These are phyloP conservation scores for Ictidomys tridecemlineatus DNA, from an alignment of 2,113 vertebrate genomes.

Conservation along the genomic window DNA sequence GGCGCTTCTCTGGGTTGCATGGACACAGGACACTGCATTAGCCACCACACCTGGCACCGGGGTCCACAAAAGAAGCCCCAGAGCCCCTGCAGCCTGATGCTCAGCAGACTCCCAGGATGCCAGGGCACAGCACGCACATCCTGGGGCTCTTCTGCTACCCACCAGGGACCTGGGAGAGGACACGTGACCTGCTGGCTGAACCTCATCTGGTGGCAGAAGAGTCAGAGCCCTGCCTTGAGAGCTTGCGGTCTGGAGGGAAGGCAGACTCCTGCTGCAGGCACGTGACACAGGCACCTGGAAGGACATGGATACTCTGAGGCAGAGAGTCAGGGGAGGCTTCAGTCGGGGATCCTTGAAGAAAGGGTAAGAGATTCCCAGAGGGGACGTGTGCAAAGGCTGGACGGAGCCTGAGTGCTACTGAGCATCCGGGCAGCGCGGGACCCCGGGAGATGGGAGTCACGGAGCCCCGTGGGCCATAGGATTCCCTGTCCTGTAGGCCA, in stretches of 20 bases:
- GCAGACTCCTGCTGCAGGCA: not conserved
- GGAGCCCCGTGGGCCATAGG: too few species aligned
- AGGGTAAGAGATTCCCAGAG: too few species aligned
- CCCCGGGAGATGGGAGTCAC: not conserved
- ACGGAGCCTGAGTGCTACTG: accelerated
- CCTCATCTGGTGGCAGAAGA: not conserved
- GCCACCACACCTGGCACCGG: too few species aligned
- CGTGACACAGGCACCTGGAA: accelerated
- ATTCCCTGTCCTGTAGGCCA: too few species aligned
- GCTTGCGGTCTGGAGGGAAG: not conserved
- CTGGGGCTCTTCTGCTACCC: not conserved
- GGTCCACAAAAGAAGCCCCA: not conserved
- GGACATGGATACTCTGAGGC: not conserved
- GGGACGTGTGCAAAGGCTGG: not conserved
- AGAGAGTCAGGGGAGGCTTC: too few species aligned
- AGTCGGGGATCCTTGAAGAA: too few species aligned
- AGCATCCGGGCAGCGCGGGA: too few species aligned
- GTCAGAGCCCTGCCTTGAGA: not conserved
- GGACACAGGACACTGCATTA: too few species aligned
- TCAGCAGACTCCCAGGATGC: too few species aligned
- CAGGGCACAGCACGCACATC: not conserved
- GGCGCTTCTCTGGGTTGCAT: not conserved
- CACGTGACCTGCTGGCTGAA: accelerated
- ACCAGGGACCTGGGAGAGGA: not conserved
- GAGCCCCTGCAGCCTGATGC: too few species aligned